Evolutionary conservation across 2,888 invertebrate genomes (phyloP), one percentile per base, ranked within the genome.

Genomic region (Prosapia bicincta): DNA sequence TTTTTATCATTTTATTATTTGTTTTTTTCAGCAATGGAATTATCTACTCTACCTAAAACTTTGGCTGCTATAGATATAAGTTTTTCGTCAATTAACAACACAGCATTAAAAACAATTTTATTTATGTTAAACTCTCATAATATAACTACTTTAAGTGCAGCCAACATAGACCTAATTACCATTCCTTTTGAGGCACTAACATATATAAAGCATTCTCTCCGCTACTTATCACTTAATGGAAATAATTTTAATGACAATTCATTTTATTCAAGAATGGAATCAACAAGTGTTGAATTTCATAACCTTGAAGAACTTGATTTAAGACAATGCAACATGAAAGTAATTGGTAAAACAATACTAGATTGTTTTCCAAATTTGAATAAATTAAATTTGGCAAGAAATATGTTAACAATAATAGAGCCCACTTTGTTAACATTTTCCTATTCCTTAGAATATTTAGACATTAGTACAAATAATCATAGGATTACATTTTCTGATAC

Each of bases 261-360:
- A 20, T 54, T 54, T 54, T 54, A 54, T 20, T 20, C 20, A 54
- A 54, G 54, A 54, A 54, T 54, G 54, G 54, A 54, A 10, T 38
- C 38, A 38, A 54, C 54, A 54, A 1, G 5, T 5, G 20, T 20
- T 20, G 20, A 54, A 54, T 54, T 54, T 54, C 20, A 54, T 20
- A 20, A 20, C 3, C 26, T 74, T 28, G 32, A 74, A 43, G 69
- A 74, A 30, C 69, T 74, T 20, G 69, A 69, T 74, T 30, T 69
- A 32, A 69, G 66, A 69, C 28, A 43, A 24, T 69, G 69, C 24
- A 74, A 69, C 7, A 74, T 74, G 7, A 26, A 25, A 28, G 10
- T 3, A 3, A 28, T 69, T 23, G 43, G n/a, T 26, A 20, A 20
- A 26, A 2, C 9, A 38, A 2, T 66, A 1, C 67, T 66, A 25